Evolutionary conservation across 2,113 vertebrate genomes (phyloP), one percentile per base, ranked within the genome.

Genomic region (Pungitius pungitius): DNA sequence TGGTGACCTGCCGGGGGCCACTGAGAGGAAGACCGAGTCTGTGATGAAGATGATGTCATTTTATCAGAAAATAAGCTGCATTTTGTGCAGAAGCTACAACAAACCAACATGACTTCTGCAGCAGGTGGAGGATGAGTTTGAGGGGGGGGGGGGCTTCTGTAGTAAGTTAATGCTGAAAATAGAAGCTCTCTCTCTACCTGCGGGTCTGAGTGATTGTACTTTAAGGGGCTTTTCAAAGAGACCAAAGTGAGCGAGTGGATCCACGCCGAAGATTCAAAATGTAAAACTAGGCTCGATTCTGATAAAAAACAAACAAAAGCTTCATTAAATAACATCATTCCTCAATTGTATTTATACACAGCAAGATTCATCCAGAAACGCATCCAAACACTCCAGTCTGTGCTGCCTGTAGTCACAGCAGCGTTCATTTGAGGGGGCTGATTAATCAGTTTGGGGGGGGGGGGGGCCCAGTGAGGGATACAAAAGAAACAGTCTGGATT

Each of bases 241-340:
- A 63, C 49, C 42, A 24, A 78, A 55, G 74, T 54, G 80, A 78
- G 64, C 8, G 70, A 82, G 66, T 35, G 52, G 75, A 82, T 74
- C 58, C 73, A 77, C 39, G 4, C 9, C 74, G 70, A 69, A 70
- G 45, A 78, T 51, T 73, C 73, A 66, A 73, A 78, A 69, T 33
- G 60, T 68, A 57, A 83, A 60, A 33, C 73, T 75, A 81, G 79
- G 76, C 82, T 84, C 90, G 83, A 73, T 83, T 82, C 72, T 20
- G 72, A 85, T 75, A 7, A 70, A 55, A 63, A 78, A 71, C 78
- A 26, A 67, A 60, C 18, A 40, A 52, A 82, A 66, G 76, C 87
- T 77, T 60, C 90, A 86, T 93, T 92, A 93, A 93, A 93, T 91
- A 93, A 88, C 73, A 89, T 84, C 84, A 80, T 85, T 84, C 83